phyloP scores from a whole-genome alignment of 2,888 invertebrate species.

The Watsonalla cultraria region DNA sequence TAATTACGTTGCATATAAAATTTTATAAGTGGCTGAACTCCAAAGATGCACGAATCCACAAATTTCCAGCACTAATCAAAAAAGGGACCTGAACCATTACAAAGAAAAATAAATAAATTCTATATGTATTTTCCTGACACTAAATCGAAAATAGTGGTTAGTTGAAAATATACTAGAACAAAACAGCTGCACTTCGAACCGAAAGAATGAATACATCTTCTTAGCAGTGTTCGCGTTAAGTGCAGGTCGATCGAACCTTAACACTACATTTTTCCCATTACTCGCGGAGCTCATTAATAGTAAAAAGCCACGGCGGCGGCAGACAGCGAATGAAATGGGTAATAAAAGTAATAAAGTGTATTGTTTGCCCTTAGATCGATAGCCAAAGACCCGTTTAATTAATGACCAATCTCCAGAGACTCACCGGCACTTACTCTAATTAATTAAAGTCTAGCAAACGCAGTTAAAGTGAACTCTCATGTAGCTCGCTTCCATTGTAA shows the following conservation, averaged over 20 bases:
- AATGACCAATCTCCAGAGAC: conserved; percentile 72
- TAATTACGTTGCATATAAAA: too few species aligned
- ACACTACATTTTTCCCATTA: conserved; percentile 27
- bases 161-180: too few species aligned
- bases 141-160: too few species aligned
- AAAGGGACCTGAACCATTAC: too few species aligned
- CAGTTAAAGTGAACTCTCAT: conserved; percentile 53
- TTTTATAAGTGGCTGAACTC: too few species aligned
- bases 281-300: conserved; percentile 39
- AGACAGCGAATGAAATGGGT: conserved; percentile 58
- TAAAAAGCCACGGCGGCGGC: conserved; percentile 41
- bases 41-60: too few species aligned
- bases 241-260: not conserved
- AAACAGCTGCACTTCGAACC: too few species aligned
- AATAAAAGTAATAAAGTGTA: conserved; percentile 71
- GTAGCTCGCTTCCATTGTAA: conserved; percentile 43
- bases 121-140: too few species aligned
- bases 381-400: conserved; percentile 68
- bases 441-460: conserved; percentile 66
- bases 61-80: too few species aligned
- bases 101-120: too few species aligned
- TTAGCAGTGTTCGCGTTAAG: not conserved
- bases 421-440: conserved; percentile 75
- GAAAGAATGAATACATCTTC: too few species aligned
- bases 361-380: conserved; percentile 70